Percentiles rank a stretch among this genome's conserved stretches.
Conservation (phyloP, 1,140 invertebrate species). For the Lethrus apterus region DNA sequence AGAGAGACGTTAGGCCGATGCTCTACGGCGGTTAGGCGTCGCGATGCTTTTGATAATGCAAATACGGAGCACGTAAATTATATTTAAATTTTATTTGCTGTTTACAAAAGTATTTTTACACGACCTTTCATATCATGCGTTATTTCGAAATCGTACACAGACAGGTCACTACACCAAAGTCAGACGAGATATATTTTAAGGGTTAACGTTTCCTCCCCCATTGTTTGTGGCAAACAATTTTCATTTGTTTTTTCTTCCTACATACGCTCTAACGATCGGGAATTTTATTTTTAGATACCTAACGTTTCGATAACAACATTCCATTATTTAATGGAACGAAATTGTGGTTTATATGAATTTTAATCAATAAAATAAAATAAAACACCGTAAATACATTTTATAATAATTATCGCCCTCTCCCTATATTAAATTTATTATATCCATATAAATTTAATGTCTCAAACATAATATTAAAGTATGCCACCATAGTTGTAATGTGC, state of each 20-base stretch:
- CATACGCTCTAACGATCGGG: not conserved
- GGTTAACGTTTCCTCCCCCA: not conserved
- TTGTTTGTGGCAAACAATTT: not conserved
- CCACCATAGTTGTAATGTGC: not conserved
- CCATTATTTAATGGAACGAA: not conserved
- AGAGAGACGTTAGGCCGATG: no score
- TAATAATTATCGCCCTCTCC: not conserved
- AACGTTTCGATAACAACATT: not conserved
- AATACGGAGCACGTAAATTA: no score
- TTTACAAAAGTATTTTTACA: no score
- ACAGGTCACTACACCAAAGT: conserved; percentile 9
- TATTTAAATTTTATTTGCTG: no score
- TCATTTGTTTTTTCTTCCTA: not conserved
- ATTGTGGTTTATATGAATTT: not conserved
- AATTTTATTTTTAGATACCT: not conserved
- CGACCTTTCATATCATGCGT: conserved; percentile 6
- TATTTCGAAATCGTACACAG: conserved; percentile 5
- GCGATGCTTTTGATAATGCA: no score
- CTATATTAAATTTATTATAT: not conserved
- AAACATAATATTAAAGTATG: not conserved
- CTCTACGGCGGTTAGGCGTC: no score
- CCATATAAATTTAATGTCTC: conserved; percentile 4
- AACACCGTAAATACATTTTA: not conserved
- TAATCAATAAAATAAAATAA: not conserved
- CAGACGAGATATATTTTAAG: not conserved